Conservation (phyloP, 1,140 invertebrate species). For the Heliconius hermathena region DNA sequence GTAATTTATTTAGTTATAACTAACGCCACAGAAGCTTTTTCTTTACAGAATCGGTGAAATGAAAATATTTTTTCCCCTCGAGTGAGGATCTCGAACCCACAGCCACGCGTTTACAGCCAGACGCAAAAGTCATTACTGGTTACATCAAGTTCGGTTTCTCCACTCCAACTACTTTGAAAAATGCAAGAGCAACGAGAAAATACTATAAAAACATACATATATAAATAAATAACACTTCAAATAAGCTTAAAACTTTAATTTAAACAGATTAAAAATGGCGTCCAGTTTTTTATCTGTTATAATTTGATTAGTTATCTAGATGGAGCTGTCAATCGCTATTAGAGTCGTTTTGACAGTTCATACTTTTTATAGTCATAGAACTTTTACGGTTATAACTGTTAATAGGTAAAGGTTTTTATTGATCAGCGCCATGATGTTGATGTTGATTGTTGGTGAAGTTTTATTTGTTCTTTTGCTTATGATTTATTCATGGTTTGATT, state of each 20-base stretch:
- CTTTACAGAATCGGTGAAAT: not conserved
- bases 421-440: no score
- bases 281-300: conserved; percentile 44
- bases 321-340: conserved; percentile 64
- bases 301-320: conserved; percentile 72
- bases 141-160: no score
- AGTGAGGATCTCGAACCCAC: no score
- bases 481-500: no score
- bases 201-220: not conserved
- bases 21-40: not conserved
- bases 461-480: not conserved
- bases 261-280: not conserved
- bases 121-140: no score
- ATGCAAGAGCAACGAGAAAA: not conserved
- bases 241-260: not conserved
- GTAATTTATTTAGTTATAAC: no score
- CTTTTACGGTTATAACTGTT: not conserved
- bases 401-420: not conserved
- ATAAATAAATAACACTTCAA: not conserved
- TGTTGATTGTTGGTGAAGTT: not conserved
- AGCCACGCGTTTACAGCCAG: no score
- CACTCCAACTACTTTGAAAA: no score
- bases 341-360: conserved; percentile 54
- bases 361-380: not conserved
- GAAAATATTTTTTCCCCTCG: not conserved